Percentiles rank a stretch among this genome's conserved stretches.
phyloP scores from a whole-genome alignment of 2,113 vertebrate species.

The Dinomys branickii region DNA sequence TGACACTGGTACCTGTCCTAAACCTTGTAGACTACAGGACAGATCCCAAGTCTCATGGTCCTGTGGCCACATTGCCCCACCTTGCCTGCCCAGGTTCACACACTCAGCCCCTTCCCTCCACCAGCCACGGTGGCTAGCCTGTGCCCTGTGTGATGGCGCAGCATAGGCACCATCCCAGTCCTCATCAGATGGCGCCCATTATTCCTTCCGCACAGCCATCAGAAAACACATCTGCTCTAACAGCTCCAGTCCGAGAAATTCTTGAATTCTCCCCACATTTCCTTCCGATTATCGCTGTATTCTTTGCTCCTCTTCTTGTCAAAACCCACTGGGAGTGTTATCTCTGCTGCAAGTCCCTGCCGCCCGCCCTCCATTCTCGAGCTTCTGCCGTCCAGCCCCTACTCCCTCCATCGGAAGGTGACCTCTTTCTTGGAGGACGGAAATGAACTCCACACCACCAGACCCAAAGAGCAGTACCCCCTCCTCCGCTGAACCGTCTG shows the following conservation, averaged over 20 bases:
- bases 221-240: background rate
- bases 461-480: background rate
- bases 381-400: fast-evolving
- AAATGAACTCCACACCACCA: too few relatives aligned
- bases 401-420: too few relatives aligned
- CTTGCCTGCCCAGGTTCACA: background rate
- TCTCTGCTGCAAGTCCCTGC: background rate
- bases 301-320: background rate
- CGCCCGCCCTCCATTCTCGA: background rate
- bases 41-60: background rate
- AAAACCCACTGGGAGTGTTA: background rate
- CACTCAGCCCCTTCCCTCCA: background rate
- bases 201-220: too few relatives aligned
- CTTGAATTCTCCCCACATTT: background rate
- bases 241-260: background rate
- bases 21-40: background rate
- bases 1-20: background rate
- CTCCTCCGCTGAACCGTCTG: background rate
- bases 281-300: background rate
- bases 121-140: background rate
- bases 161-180: background rate
- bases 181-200: background rate
- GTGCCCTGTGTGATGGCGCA: fast-evolving
- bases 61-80: background rate
- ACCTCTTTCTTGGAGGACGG: background rate